Base-by-base conservation (phyloP, 2,888 invertebrate species). In the Tryphoninae sp. region DNA sequence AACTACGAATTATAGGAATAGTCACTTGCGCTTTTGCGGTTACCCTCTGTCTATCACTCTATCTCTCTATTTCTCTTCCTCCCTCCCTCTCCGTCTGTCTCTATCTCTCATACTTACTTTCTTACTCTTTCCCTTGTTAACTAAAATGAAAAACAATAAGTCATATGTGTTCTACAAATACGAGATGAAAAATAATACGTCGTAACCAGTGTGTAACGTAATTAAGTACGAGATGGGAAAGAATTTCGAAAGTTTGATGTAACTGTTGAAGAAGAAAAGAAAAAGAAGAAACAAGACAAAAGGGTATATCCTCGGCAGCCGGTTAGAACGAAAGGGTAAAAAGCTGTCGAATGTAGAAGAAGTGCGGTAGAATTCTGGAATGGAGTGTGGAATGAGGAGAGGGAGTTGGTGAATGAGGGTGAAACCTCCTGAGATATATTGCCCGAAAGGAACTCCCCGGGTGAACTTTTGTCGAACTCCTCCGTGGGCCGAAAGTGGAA, bases 131-230 rank as follows among this genome's bases (percentile, higher is more conserved):
- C 26, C 62, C 69, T 67, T 73, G 75, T 76, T 59, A 61, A 76
- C 42, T 64, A 55, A 75, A 53, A 64, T 33, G 42, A 77, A 74
- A 80, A 83, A 84, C 83, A 82, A 84, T 84, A 85, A 84, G 81
- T 83, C 68, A 78, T 83, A 81, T 82, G 84, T 84, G 86, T 86
- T 84, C 77, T 84, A 64, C 72, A 75, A 78, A 77, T 40, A 76
- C 61, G 78, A 81, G 55, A 80, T 80, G 45, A 58, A 76, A 62
- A 76, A 59, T 77, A 81, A 82, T 79, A 79, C 74, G 74, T 81
- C 77, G 83, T 83, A 80, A 80, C 75, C 78, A 76, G 79, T 84
- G 82, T 82, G 71, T 80, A 82, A 78, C 74, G 74, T 81, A 80
- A 78, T 81, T 83, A 81, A 78, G 76, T 75, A 72, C 53, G 69